Percentiles rank a stretch among this genome's conserved stretches.
phyloP scores from a whole-genome alignment of 2,113 vertebrate genomes.

The Microtus richardsoni region DNA sequence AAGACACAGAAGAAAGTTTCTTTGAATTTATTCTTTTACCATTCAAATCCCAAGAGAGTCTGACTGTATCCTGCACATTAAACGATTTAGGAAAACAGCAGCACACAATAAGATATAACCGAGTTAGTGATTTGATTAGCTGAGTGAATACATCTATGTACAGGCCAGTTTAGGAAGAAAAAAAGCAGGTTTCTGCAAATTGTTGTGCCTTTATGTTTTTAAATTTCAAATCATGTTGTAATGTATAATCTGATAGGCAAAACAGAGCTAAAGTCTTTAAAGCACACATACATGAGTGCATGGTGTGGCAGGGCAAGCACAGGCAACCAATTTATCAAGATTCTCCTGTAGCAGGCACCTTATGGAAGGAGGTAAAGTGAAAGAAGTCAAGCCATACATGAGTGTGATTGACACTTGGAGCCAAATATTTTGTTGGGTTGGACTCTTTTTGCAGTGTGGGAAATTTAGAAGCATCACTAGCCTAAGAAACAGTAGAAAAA shows the following conservation, averaged over 20 bases:
- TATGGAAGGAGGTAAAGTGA: neutral
- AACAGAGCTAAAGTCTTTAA: neutral
- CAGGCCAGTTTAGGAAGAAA: conserved; percentile 7
- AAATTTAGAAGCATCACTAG: neutral
- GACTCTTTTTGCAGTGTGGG: neutral
- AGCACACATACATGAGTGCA: neutral
- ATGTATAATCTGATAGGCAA: neutral
- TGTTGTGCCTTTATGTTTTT: neutral
- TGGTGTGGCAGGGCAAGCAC: neutral
- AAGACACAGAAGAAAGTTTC: neutral
- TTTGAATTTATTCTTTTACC: neutral
- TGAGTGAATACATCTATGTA: neutral
- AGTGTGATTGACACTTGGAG: neutral
- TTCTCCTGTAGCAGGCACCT: neutral
- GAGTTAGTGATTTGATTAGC: neutral
- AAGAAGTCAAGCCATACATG: fast-evolving
- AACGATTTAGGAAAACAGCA: neutral
- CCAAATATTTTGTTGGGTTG: neutral
- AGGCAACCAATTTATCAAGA: neutral
- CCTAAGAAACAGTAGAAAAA: neutral
- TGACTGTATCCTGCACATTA: neutral
- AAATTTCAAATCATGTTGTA: neutral
- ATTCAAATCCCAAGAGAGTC: neutral
- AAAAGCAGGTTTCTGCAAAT: conserved; percentile 18
- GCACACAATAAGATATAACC: neutral